Evolutionary conservation across 2,113 vertebrate species (phyloP).

Genomic region (Anas platyrhynchos): DNA sequence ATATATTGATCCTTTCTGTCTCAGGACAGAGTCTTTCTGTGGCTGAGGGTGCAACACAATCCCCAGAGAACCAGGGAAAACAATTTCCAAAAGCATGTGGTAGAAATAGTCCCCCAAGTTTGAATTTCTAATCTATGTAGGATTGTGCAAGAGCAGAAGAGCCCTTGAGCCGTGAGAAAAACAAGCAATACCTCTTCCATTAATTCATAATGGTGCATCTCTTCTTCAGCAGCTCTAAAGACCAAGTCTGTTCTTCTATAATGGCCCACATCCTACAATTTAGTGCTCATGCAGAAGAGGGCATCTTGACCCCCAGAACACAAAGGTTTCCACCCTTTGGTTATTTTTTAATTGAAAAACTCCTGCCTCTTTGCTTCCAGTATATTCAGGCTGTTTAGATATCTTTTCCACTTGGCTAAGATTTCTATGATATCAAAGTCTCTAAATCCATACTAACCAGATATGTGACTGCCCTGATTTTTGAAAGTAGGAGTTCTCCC

Average conservation of each 20-base stretch:
- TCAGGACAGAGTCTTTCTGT: background rate
- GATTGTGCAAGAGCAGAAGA: background rate
- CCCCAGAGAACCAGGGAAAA: background rate
- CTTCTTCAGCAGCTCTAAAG: background rate
- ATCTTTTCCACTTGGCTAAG: background rate
- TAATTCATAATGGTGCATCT: background rate
- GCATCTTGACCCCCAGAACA: background rate
- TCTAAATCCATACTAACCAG: background rate
- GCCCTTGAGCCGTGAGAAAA: background rate
- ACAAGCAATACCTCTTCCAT: background rate
- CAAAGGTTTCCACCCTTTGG: background rate
- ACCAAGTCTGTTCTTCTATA: background rate
- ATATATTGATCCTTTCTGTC: background rate
- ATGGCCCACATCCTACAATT: background rate
- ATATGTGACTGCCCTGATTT: background rate
- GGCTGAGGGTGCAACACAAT: background rate
- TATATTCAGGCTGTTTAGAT: background rate
- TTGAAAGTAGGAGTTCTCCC: background rate
- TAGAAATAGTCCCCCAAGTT: background rate
- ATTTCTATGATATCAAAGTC: background rate
- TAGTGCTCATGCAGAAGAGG: rapidly evolving
- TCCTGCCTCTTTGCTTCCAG: background rate
- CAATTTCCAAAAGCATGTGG: rapidly evolving
- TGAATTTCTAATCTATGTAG: background rate
- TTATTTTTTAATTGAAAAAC: background rate